Base-by-base conservation (phyloP, 2,797 vertebrate genomes). In the Antrozous pallidus region DNA sequence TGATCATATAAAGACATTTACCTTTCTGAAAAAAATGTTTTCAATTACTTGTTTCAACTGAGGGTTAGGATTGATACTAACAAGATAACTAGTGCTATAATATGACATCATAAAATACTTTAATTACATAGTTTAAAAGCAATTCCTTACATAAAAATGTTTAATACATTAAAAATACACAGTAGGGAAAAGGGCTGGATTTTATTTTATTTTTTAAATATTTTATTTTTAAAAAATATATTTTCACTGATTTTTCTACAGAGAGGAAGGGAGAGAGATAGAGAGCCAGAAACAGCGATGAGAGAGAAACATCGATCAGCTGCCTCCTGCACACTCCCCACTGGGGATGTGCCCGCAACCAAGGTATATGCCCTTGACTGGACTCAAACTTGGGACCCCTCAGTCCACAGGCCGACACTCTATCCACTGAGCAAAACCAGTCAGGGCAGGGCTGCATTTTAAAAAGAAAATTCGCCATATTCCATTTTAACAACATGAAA, bases 21-120 rank as follows among this genome's bases (percentile, higher is more conserved):
- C 12, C 47, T 84, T 94, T 42, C 28, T 38, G 36, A 49, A 91
- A 94, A 94, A 92, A 91, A 93, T 40, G 16, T 20, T 84, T 92
- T 73, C 81, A 70, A 51, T 74, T 61, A 45, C 12, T 82, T 90
- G 24, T 88, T 91, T 85, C 47, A 47, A 3, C 26, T 42, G 40
- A 88, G 45, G 28, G 26, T 24, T 85, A 75, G 36, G 75, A 89
- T 1, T 74, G 31, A 80, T 92, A 69, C 14, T 70, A 85, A 89
- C 36, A 92, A 83, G 65, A n/a, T 61, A 86, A 77, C 13, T 22
- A 88, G 33, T 89, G 54, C 65, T 38, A 28, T 14, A 70, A 45
- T 42, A 45, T 5, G 51, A 36, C 73, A 31, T 47, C 49, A 84
- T 1, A 71, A 16, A 88, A 61, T 74, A 54, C 74, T 78, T 78